These are phyloP conservation scores for Gopherus evgoodei DNA, from an alignment of 2,113 vertebrate genomes.

Conservation along the genomic window DNA sequence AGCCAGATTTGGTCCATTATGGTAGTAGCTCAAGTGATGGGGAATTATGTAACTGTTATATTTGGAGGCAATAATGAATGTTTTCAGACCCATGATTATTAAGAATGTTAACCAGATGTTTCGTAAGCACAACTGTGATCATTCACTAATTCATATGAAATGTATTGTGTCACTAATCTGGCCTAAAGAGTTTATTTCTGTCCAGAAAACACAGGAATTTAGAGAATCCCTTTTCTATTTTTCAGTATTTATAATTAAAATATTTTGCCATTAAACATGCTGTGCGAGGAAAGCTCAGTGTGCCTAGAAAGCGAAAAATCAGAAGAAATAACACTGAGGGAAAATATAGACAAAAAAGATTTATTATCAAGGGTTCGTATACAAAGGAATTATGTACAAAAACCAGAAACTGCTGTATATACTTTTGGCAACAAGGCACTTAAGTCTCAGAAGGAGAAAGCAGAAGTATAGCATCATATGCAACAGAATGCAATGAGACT, in stretches of 20 bases:
- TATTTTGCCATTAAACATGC: not conserved
- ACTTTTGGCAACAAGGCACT: not conserved
- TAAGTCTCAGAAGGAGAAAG: not conserved
- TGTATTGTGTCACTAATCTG: not conserved
- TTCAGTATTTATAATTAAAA: not conserved
- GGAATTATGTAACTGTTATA: conserved; percentile 17
- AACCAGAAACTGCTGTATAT: not conserved
- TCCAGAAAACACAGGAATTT: not conserved
- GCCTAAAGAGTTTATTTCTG: not conserved
- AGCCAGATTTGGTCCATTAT: conserved; percentile 29
- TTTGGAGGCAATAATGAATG: conserved; percentile 15
- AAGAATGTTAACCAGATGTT: not conserved
- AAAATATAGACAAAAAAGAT: not conserved
- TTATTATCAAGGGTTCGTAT: not conserved
- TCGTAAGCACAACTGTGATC: not conserved
- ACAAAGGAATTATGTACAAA: not conserved
- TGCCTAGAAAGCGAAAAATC: not conserved
- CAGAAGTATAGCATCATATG: not conserved
- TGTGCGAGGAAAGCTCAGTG: not conserved
- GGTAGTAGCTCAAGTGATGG: conserved; percentile 9
- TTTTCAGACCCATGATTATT: conserved; percentile 17
- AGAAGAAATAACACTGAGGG: not conserved
- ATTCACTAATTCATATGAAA: not conserved
- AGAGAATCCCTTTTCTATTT: not conserved
- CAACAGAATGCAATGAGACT: not conserved